A percentile compares a stretch with the other conserved stretches of the same genome.
Conservation (phyloP, 2,888 invertebrate genomes). For the Drosophila infuscata region DNA sequence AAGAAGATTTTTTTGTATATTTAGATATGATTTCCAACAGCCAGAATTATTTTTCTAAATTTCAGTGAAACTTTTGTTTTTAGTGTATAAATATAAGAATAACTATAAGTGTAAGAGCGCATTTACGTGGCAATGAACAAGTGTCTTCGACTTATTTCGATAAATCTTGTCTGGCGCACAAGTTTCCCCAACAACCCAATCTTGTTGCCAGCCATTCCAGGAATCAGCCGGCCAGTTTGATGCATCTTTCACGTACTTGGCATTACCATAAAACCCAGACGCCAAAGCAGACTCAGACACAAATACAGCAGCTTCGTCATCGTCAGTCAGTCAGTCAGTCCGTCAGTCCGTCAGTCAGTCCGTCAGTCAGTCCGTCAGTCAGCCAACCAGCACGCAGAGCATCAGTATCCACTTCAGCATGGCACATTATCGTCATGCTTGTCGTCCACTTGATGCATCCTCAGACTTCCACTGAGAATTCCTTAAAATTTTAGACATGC, state of each 20-base stretch:
- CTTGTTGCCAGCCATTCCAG: constrained; percentile 49
- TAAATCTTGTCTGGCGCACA: constrained; percentile 67
- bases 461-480: constrained; percentile 40
- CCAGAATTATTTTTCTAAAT: background rate
- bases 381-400: constrained; percentile 44
- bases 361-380: constrained; percentile 29
- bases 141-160: constrained; percentile 66
- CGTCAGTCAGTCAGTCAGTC: constrained; percentile 8
- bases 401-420: constrained; percentile 31
- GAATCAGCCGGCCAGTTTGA: constrained; percentile 55
- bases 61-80: background rate
- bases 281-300: constrained; percentile 15
- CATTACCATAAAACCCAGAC: constrained; percentile 72
- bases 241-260: constrained; percentile 72
- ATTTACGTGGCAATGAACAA: constrained; percentile 43
- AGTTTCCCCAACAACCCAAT: constrained; percentile 26
- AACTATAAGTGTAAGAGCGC: constrained; percentile 7
- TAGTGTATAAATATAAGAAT: background rate
- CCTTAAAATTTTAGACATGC: constrained; percentile 36
- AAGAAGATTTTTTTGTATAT: background rate
- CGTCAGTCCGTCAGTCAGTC: constrained; percentile 25
- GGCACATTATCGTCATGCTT: constrained; percentile 67
- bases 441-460: constrained; percentile 73
- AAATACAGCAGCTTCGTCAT: constrained; percentile 24
- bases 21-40: background rate